These are phyloP conservation scores for Acronicta psi DNA, from an alignment of 2,888 invertebrate species.

Conservation along the genomic window DNA sequence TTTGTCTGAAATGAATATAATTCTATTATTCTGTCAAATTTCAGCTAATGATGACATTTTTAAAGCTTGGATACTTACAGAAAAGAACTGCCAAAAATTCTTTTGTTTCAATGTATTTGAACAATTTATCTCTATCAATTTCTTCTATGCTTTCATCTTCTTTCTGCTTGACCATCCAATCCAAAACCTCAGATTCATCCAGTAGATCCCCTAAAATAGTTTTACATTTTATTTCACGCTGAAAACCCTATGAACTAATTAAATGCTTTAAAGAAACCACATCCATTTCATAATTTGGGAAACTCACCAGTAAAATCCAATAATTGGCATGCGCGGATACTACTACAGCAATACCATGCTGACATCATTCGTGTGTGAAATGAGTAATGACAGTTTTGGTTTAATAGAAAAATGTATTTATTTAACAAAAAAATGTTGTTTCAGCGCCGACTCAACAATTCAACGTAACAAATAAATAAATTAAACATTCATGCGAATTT, in stretches of 20 bases:
- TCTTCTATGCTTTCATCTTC: conserved; percentile 97
- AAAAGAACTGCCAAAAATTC: conserved; percentile 97
- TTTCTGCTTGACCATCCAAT: conserved; percentile 97
- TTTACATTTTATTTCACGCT: conserved; percentile 66
- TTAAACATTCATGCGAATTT: conserved; percentile 86
- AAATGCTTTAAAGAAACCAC: conserved; percentile 83
- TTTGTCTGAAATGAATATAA: conserved; percentile 88
- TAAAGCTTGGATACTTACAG: conserved; percentile 91
- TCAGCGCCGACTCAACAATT: conserved; percentile 85
- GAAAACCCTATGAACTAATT: conserved; percentile 63
- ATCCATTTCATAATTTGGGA: conserved; percentile 83
- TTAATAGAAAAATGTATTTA: conserved; percentile 86
- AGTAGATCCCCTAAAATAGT: conserved; percentile 86
- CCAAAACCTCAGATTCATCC: conserved; percentile 95
- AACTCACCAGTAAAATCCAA: conserved; percentile 87
- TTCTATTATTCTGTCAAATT: neutral
- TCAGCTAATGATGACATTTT: neutral
- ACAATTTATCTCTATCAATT: conserved; percentile 94
- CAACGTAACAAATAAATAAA: conserved; percentile 83
- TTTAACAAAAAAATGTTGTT: conserved; percentile 85
- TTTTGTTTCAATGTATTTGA: conserved; percentile 95
- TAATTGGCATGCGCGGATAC: conserved; percentile 84
- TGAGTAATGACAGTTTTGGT: conserved; percentile 79
- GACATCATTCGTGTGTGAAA: conserved; percentile 86
- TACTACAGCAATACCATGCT: conserved; percentile 86